Evolutionary conservation across 2,797 vertebrate species (phyloP).

Genomic region (Thripadectes ignobilis): DNA sequence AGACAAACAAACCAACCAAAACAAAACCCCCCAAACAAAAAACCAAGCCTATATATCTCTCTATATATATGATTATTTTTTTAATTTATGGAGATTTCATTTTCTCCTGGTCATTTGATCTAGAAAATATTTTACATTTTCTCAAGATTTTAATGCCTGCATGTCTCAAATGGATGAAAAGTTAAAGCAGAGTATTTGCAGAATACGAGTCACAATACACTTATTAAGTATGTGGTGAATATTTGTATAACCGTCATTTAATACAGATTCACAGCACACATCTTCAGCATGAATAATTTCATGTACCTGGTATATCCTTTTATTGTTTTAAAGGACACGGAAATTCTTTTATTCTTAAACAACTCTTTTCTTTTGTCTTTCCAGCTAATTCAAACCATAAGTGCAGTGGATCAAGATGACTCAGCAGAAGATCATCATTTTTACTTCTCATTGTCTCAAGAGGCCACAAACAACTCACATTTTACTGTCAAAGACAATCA

Average conservation of each 20-base stretch:
- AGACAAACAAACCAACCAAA: neutral
- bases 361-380: neutral
- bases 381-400: slow-evolving; percentile 88
- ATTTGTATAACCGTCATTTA: neutral
- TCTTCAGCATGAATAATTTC: neutral
- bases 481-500: slow-evolving; percentile 90
- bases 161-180: slow-evolving; percentile 18
- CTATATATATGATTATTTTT: neutral
- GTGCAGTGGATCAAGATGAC: slow-evolving; percentile 87
- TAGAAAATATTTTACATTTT: neutral
- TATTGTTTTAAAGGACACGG: neutral
- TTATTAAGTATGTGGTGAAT: neutral
- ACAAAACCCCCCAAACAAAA: too few species aligned
- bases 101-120: neutral
- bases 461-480: slow-evolving; percentile 81
- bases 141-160: neutral
- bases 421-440: slow-evolving; percentile 84
- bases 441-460: slow-evolving; percentile 84
- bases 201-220: neutral
- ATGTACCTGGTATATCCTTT: neutral
- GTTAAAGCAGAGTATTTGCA: neutral
- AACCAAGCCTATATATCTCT: too few species aligned
- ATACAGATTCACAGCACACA: neutral
- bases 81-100: neutral
- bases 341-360: neutral